Evolutionary conservation across 2,888 invertebrate genomes (phyloP), one percentile per base, ranked within the genome.

Genomic region (Lasioglossum lativentre): DNA sequence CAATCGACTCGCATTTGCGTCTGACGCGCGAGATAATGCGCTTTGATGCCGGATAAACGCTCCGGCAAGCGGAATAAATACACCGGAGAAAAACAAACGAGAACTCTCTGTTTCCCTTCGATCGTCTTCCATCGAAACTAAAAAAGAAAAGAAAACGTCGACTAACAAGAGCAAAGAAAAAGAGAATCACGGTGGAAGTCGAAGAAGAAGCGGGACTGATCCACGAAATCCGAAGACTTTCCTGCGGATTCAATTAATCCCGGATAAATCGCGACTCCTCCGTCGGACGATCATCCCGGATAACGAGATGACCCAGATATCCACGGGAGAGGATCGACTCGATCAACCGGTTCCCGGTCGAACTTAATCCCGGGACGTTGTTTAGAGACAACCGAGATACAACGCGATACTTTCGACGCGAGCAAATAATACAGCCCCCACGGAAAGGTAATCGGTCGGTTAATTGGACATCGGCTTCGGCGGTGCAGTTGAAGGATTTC

Each of bases 401-500:
- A 75, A 84, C 81, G 72, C n/a, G 47, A 78, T 71, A 76, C 71
- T 74, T 80, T 71, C 72, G 59, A 80, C 80, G 75, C 80, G 63
- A 78, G 73, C 70, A 82, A 87, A 82, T 88, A 80, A 80, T 77
- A 27, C 63, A 70, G 71, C 59, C 47, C 56, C 34, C 23, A 3
- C n/a, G 23, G 47, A 3, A 34, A 63, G 78, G 86, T 82, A 86
- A 89, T 88, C 83, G 86, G 47, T 78, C 84, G 78, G 71, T 84
- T 88, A 89, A 89, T 88, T 84, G 89, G 73, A 78, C 86, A 68
- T 52, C 6, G 45, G 80, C 42, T 71, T 78, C 76, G 81, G 38
- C 45, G 77, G 66, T 75, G 76, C 14, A 56, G 66, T 68, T n/a
- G 82, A 75, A 82, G 82, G 78, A 84, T 88, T 88, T 86, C 86